Evolutionary conservation across 1,140 invertebrate genomes (phyloP).

Genomic region (Centruroides vittatus): DNA sequence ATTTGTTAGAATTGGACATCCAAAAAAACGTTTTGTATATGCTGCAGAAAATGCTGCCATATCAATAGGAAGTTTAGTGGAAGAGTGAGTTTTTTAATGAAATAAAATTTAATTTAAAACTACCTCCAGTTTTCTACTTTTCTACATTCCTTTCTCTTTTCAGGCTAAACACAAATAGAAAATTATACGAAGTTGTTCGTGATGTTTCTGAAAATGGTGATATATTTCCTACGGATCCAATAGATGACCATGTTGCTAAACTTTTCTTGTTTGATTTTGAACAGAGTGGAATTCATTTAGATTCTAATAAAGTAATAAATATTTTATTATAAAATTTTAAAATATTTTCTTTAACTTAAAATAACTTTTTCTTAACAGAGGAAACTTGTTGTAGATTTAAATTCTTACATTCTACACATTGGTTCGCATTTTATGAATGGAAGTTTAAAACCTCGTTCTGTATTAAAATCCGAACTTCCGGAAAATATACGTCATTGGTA

Average conservation of each 20-base stretch:
- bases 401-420: slow-evolving; percentile 60
- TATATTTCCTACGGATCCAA: slow-evolving; percentile 43
- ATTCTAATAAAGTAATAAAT: slow-evolving; percentile 41
- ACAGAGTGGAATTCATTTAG: slow-evolving; percentile 86
- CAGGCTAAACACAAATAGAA: slow-evolving; percentile 69
- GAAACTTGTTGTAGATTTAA: slow-evolving; percentile 62
- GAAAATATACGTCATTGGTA: slow-evolving; percentile 55
- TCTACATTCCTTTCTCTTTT: background rate
- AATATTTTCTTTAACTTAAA: background rate
- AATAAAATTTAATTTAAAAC: no score
- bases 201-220: slow-evolving; percentile 55
- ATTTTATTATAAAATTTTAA: background rate
- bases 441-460: slow-evolving; percentile 45
- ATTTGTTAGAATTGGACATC: slow-evolving; percentile 83
- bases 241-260: slow-evolving; percentile 70
- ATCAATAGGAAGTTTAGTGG: slow-evolving; percentile 72
- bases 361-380: slow-evolving; percentile 31
- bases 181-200: slow-evolving; percentile 60
- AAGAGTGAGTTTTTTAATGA: slow-evolving; percentile 40
- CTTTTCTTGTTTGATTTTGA: slow-evolving; percentile 94
- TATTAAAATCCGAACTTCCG: slow-evolving; percentile 50
- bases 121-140: no score
- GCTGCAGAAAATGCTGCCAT: slow-evolving; percentile 67
- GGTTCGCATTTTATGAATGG: slow-evolving; percentile 76
- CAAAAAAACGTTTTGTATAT: slow-evolving; percentile 48